Percentiles rank a stretch among this genome's conserved stretches.
Conservation (phyloP, 2,888 invertebrate species). For the Cistogaster globosa region DNA sequence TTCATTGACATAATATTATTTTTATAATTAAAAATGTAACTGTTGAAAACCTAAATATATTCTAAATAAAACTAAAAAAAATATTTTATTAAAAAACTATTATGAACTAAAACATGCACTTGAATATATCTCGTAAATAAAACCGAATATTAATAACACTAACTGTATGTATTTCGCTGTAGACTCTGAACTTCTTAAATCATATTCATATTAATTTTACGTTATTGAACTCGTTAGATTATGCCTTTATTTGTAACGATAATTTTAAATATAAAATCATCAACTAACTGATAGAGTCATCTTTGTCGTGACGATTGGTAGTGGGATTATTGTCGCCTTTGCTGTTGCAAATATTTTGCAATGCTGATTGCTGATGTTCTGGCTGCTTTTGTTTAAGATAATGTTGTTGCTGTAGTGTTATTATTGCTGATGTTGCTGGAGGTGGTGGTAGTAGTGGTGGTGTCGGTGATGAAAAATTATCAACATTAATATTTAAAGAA, state of each 20-base stretch:
- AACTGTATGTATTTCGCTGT: no score
- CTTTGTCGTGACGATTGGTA: constrained; percentile 67
- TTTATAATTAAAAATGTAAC: no score
- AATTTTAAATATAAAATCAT: constrained; percentile 22
- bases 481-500: constrained; percentile 72
- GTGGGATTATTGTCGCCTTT: constrained; percentile 61
- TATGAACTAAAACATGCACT: no score
- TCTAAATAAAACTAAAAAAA: no score
- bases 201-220: neutral
- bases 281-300: constrained; percentile 59
- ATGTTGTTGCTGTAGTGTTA: constrained; percentile 72
- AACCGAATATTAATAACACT: no score
- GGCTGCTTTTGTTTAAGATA: constrained; percentile 57
- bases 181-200: no score
- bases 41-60: no score
- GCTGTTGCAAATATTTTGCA: constrained; percentile 57
- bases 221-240: neutral
- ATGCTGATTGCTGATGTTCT: constrained; percentile 39
- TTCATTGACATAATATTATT: no score
- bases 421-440: neutral
- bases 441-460: neutral
- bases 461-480: constrained; percentile 62
- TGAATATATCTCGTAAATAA: no score
- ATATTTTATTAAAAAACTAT: no score
- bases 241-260: constrained; percentile 1